Evolutionary conservation across 1,140 invertebrate species (phyloP).

Genomic region (Drosophila ogumai): DNA sequence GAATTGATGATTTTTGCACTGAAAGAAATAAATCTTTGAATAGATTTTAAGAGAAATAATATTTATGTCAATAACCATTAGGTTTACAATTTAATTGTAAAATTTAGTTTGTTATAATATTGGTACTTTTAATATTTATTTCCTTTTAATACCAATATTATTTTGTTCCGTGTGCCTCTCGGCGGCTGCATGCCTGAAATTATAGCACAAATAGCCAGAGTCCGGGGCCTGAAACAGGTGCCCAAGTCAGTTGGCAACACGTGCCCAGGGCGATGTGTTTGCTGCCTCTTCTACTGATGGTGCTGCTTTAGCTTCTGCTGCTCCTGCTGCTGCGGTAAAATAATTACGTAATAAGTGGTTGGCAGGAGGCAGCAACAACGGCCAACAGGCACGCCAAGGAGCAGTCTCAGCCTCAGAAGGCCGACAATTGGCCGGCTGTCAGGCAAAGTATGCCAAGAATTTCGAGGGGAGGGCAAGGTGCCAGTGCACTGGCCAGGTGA

Average conservation of each 20-base stretch:
- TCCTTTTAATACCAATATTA: not conserved
- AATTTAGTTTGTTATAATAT: not conserved
- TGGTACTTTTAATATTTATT: not conserved
- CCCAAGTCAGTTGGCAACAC: constrained; percentile 77
- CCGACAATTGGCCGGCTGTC: constrained; percentile 63
- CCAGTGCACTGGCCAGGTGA: constrained; percentile 27
- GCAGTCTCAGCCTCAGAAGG: constrained; percentile 18
- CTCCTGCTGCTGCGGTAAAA: constrained; percentile 56
- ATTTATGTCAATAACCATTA: no score
- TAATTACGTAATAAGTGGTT: constrained; percentile 84
- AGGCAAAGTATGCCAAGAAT: constrained; percentile 76
- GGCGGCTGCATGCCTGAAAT: constrained; percentile 71
- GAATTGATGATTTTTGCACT: constrained; percentile 66
- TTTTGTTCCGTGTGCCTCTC: constrained; percentile 11
- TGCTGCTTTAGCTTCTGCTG: not conserved
- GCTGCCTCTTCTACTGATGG: constrained; percentile 6
- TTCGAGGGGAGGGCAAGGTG: constrained; percentile 46
- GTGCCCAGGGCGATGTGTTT: constrained; percentile 71
- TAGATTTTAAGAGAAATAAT: not conserved
- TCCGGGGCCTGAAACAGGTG: constrained; percentile 58
- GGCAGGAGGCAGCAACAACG: constrained; percentile 55
- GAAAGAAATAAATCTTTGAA: not conserved
- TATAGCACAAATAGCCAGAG: constrained; percentile 78
- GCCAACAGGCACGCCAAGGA: constrained; percentile 27
- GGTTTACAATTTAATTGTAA: not conserved